Percentiles rank a stretch among this genome's conserved stretches.
phyloP scores from a whole-genome alignment of 2,113 vertebrate species.

The Oncorhynchus mykiss region DNA sequence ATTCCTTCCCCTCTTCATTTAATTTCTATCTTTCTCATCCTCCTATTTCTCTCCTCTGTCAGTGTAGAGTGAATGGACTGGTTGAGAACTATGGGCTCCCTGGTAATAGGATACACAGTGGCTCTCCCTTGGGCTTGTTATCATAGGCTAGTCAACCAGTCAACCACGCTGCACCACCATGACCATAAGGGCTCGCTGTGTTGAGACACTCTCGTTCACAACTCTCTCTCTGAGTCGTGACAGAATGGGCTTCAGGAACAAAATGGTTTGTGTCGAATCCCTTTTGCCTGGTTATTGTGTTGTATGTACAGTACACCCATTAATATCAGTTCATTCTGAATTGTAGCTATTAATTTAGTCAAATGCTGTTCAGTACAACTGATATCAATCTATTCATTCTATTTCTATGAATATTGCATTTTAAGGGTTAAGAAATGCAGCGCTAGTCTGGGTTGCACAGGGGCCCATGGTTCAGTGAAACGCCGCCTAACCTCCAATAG shows the following conservation, averaged over 20 bases:
- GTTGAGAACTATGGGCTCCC: not conserved
- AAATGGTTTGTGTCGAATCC: too few relatives aligned
- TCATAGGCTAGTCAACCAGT: not conserved
- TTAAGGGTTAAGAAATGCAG: not conserved
- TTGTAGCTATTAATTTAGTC: too few relatives aligned
- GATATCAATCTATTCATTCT: too few relatives aligned
- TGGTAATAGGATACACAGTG: not conserved
- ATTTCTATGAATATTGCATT: not conserved
- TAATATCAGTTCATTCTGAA: not conserved
- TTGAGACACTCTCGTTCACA: too few relatives aligned
- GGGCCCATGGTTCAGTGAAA: not conserved
- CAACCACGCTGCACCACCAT: too few relatives aligned
- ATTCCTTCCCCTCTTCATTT: conserved; percentile 28
- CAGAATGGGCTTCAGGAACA: too few relatives aligned
- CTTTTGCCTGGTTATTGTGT: too few relatives aligned
- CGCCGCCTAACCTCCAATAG: not conserved
- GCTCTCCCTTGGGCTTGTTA: not conserved
- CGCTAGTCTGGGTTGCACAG: not conserved
- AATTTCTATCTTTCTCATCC: not conserved
- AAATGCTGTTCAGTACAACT: too few relatives aligned
- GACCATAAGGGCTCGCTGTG: too few relatives aligned
- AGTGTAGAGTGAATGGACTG: not conserved
- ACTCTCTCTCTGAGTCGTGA: too few relatives aligned
- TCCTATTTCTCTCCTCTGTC: not conserved
- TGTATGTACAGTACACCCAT: too few relatives aligned